A percentile compares a stretch with the other conserved stretches of the same genome.
Conservation (phyloP, 1,140 invertebrate species). For the Portunus trituberculatus region DNA sequence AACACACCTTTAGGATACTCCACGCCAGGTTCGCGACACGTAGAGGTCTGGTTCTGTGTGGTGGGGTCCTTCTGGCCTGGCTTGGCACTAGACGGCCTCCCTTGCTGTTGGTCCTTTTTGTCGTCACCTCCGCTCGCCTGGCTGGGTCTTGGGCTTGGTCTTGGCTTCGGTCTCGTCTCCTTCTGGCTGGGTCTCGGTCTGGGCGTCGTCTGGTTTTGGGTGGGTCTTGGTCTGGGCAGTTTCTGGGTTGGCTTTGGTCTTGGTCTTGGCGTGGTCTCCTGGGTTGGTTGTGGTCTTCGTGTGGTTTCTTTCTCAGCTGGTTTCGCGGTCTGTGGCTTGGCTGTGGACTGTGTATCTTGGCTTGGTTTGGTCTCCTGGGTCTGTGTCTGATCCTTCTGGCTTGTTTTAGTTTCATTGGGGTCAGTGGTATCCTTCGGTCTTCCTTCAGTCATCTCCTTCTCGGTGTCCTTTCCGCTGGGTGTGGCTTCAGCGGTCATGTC, state of each 20-base stretch:
- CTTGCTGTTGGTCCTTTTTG: neutral
- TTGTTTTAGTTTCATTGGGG: neutral
- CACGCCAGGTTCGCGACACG: neutral
- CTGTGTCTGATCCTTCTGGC: neutral
- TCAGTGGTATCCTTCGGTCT: neutral
- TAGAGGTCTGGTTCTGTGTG: neutral
- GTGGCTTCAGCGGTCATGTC: neutral
- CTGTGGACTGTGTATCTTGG: no score
- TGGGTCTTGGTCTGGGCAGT: no score
- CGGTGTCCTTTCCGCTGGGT: neutral
- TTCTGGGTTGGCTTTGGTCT: no score
- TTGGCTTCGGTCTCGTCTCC: no score
- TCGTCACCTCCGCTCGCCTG: neutral
- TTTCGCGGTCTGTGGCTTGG: no score
- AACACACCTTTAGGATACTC: neutral
- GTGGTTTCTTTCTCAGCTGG: no score
- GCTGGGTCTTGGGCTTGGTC: no score
- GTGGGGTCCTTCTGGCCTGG: neutral
- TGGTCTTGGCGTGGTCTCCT: no score
- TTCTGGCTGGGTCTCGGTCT: no score
- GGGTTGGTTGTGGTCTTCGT: no score
- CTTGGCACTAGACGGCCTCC: neutral
- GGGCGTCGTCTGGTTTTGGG: no score
- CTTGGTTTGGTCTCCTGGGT: neutral
- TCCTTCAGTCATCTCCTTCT: neutral